Evolutionary conservation across 2,113 vertebrate species (phyloP), one percentile per base, ranked within the genome.

Genomic region (Ictidomys tridecemlineatus): DNA sequence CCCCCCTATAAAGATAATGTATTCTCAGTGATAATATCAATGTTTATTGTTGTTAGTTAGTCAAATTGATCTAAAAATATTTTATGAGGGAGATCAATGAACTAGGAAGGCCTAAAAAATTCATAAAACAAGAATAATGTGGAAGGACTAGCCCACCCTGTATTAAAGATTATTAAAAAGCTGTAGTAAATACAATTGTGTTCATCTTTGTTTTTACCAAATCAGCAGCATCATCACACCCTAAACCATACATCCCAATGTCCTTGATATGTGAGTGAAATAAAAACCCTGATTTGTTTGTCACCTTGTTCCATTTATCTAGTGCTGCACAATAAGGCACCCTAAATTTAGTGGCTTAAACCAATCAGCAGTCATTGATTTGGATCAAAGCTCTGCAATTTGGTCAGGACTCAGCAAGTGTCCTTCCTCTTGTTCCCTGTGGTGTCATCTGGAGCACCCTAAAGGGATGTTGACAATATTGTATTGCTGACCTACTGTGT

Each of bases 91-190:
- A 87, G 73, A 79, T 79, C 72, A 89, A 84, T 85, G 58, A 85
- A 86, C 7, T 72, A 94, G 28, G 17, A n/a, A 72, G 96, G 61
- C 45, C 70, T 93, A 96, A 74, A 89, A 96, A 85, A 70, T 70
- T 80, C 13, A 63, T 70, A n/a, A 83, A 78, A 74, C 18, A 89
- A 69, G 48, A 91, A 94, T 94, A 92, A 69, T 72, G 12, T 76
- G 48, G 8, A 37, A 85, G 39, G 8, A 67, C 53, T 73, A 91
- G 69, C 51, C 84, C 8, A 91, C 32, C 61, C 67, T 37, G 2
- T 78, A n/a, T 48, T 91, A 72, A 91, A 87, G 86, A 18, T 70
- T 72, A 51, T 78, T 89, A 45, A 92, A 78, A 88, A 85, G 24
- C 78, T 92, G 5, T n/a, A 61, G 39, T 63, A 88, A 84, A 63